Percentiles rank a stretch among this genome's conserved stretches.
These are phyloP conservation scores for Drosophila tsacasi DNA, from an alignment of 1,140 invertebrate genomes.

Conservation along the genomic window DNA sequence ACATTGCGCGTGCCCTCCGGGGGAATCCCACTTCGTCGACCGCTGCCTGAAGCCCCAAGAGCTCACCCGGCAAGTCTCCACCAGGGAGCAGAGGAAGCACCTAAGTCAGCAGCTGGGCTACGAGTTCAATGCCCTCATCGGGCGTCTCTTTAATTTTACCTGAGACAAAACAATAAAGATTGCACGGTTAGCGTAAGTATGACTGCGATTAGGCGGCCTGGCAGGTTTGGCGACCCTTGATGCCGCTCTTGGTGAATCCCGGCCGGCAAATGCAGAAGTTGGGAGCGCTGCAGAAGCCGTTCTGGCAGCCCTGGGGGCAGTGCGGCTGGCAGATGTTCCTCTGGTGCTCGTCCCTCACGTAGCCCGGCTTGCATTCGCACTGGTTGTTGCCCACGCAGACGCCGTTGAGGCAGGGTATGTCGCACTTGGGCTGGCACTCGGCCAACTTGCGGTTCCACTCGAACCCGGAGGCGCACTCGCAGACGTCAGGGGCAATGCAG, in stretches of 20 bases:
- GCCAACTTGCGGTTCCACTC: slow-evolving; percentile 69
- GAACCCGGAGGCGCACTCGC: slow-evolving; percentile 85
- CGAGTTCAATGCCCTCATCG: slow-evolving; percentile 73
- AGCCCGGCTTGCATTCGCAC: slow-evolving; percentile 86
- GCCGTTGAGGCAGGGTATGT: slow-evolving; percentile 86
- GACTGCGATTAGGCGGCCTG: slow-evolving; percentile 71
- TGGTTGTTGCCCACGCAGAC: slow-evolving; percentile 85
- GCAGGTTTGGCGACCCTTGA: slow-evolving; percentile 89
- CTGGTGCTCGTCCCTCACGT: slow-evolving; percentile 84
- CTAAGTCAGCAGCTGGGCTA: slow-evolving; percentile 52
- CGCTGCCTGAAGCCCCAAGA: slow-evolving; percentile 44
- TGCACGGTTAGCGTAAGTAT: too few species aligned
- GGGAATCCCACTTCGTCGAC: slow-evolving; percentile 63
- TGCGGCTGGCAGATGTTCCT: slow-evolving; percentile 86
- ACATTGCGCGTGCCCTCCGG: slow-evolving; percentile 57
- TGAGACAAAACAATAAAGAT: slow-evolving; percentile 20
- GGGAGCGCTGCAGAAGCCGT: slow-evolving; percentile 88
- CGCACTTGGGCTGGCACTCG: slow-evolving; percentile 85
- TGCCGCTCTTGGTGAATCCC: slow-evolving; percentile 88
- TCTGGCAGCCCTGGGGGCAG: slow-evolving; percentile 88
- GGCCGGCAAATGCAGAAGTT: slow-evolving; percentile 87
- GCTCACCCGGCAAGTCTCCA: slow-evolving; percentile 34
- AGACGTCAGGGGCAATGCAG: slow-evolving; percentile 87
- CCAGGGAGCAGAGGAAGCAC: slow-evolving; percentile 23
- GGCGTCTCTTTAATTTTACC: slow-evolving; percentile 64